Conservation (phyloP, 2,888 invertebrate species). For the Netelia virgata region DNA sequence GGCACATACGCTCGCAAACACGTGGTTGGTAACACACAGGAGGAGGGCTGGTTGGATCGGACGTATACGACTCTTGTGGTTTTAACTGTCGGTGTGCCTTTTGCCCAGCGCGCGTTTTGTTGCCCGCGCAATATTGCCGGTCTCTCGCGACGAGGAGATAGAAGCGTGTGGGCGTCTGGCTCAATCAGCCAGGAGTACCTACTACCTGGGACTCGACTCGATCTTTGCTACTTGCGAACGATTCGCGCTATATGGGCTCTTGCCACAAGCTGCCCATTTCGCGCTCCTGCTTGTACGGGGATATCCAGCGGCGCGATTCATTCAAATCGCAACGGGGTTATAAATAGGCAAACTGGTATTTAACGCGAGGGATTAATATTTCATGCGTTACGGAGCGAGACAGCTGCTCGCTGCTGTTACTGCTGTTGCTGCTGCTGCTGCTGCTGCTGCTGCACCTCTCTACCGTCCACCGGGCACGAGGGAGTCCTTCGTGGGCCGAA, state of each 20-base stretch:
- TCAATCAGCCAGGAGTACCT: conserved; percentile 58
- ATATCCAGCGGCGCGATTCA: conserved; percentile 65
- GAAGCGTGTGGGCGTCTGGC: conserved; percentile 61
- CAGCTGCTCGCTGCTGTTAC: conserved; percentile 47
- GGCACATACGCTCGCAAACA: not conserved
- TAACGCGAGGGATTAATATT: conserved; percentile 70
- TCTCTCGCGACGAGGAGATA: conserved; percentile 48
- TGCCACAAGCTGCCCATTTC: conserved; percentile 53
- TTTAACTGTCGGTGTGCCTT: conserved; percentile 44
- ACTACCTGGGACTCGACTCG: conserved; percentile 28
- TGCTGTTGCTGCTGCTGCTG: conserved; percentile 46
- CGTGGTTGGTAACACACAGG: not conserved
- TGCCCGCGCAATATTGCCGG: not conserved
- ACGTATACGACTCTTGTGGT: conserved; percentile 17
- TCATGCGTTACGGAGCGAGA: conserved; percentile 64
- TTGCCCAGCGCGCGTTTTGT: conserved; percentile 16
- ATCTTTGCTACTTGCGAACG: conserved; percentile 44
- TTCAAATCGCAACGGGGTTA: conserved; percentile 70
- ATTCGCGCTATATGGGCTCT: conserved; percentile 30
- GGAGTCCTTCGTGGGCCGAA: conserved; percentile 64
- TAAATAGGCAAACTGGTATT: conserved; percentile 76
- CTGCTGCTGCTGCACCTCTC: conserved; percentile 58
- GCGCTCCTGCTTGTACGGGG: conserved; percentile 32
- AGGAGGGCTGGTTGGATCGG: conserved; percentile 6
- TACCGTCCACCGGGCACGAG: conserved; percentile 26